Conservation (phyloP, 2,888 invertebrate species). For the Mythimna pallens region DNA sequence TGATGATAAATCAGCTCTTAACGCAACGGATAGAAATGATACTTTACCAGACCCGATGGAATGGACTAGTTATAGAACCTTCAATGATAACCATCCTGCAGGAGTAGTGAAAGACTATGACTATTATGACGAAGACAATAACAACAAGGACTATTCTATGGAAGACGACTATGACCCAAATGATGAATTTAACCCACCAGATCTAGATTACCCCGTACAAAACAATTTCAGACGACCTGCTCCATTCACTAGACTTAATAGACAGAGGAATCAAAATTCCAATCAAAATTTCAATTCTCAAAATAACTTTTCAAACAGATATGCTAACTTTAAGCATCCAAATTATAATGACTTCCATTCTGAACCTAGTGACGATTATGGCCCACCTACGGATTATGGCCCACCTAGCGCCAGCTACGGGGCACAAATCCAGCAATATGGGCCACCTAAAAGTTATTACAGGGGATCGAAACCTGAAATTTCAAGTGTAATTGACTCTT, state of each 20-base stretch:
- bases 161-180: conserved; percentile 68
- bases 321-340: conserved; percentile 50
- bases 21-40: conserved; percentile 61
- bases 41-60: conserved; percentile 71
- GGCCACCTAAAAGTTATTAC: conserved; percentile 28
- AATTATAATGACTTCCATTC: conserved; percentile 53
- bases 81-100: conserved; percentile 34
- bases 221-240: conserved; percentile 37
- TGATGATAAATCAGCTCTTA: not conserved
- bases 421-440: conserved; percentile 32
- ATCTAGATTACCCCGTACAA: conserved; percentile 55
- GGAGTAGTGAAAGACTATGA: conserved; percentile 65
- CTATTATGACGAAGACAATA: conserved; percentile 59
- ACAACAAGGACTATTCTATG: conserved; percentile 58
- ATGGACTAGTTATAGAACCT: conserved; percentile 66
- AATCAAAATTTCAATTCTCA: conserved; percentile 29
- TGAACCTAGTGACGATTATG: conserved; percentile 29
- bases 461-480: conserved; percentile 36
- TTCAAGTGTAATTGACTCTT: conserved; percentile 55
- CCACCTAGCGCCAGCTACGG: conserved; percentile 44
- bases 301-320: conserved; percentile 47
- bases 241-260: conserved; percentile 15
- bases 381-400: conserved; percentile 40
- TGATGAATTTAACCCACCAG: conserved; percentile 64
- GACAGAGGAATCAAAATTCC: conserved; percentile 21